These are phyloP conservation scores for Atherinosoma microstoma DNA, from an alignment of 2,797 vertebrate genomes.

Conservation along the genomic window DNA sequence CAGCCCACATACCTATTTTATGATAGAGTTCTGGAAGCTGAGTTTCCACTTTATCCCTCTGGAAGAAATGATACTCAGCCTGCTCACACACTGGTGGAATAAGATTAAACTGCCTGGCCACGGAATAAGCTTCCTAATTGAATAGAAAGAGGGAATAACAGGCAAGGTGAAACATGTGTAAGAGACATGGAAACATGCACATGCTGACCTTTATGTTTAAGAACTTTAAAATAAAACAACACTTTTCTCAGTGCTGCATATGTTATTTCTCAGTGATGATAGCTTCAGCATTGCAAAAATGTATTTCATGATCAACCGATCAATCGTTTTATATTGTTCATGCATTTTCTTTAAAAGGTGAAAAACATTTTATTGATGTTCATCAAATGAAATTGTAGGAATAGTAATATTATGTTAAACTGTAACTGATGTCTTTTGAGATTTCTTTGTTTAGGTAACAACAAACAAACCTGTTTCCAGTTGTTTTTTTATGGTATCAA, in stretches of 20 bases:
- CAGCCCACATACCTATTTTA: constrained; percentile 89
- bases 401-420: not conserved
- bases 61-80: constrained; percentile 98
- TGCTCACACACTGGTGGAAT: constrained; percentile 98
- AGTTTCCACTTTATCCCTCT: constrained; percentile 97
- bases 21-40: constrained; percentile 97
- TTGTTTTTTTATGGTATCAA: not conserved
- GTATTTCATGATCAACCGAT: not conserved
- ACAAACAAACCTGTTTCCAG: not conserved
- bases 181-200: constrained; percentile 14
- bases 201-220: constrained; percentile 24
- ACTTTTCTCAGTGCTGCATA: not conserved
- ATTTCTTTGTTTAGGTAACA: not conserved
- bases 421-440: not conserved
- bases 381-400: not conserved
- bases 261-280: not conserved
- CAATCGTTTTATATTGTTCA: not conserved
- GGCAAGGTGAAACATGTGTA: constrained; percentile 8
- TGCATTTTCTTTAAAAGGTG: not conserved
- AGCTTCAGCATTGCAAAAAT: not conserved
- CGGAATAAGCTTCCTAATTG: constrained; percentile 95
- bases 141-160: constrained; percentile 27
- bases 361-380: not conserved
- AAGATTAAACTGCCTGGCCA: constrained; percentile 97
- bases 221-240: not conserved